Percentiles rank a stretch among this genome's conserved stretches.
phyloP scores from a whole-genome alignment of 2,888 invertebrate species.

The Pheosia gnoma region DNA sequence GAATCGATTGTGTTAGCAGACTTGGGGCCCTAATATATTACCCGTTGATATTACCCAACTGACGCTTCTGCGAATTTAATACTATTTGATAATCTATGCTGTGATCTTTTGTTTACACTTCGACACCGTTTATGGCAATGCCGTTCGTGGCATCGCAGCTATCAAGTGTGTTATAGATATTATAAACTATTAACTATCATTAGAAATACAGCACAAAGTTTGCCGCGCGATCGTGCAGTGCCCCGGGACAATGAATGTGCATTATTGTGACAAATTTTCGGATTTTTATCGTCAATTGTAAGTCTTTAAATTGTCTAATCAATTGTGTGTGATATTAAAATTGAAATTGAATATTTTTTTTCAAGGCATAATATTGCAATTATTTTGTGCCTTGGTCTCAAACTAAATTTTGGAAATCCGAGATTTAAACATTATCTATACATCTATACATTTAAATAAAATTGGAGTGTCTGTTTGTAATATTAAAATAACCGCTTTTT shows the following conservation, averaged over 20 bases:
- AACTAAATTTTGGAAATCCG: too few relatives aligned
- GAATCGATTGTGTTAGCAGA: too few relatives aligned
- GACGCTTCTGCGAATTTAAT: neutral
- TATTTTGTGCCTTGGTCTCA: too few relatives aligned
- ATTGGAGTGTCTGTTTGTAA: too few relatives aligned
- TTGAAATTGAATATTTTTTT: too few relatives aligned
- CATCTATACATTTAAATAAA: too few relatives aligned
- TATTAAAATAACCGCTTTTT: too few relatives aligned
- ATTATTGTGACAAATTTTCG: constrained; percentile 10
- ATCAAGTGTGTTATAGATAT: constrained; percentile 7
- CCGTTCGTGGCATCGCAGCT: neutral
- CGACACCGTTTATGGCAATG: neutral
- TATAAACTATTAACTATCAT: neutral
- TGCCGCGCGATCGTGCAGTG: neutral
- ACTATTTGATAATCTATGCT: neutral
- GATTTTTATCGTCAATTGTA: constrained; percentile 22
- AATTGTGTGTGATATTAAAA: neutral
- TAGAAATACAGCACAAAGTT: too few relatives aligned
- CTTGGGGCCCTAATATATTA: too few relatives aligned
- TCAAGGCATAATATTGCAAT: too few relatives aligned
- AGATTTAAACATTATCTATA: too few relatives aligned
- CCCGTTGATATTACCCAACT: neutral
- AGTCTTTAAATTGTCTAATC: constrained; percentile 12
- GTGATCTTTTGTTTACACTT: neutral
- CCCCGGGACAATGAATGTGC: constrained; percentile 20